Evolutionary conservation across 2,797 vertebrate genomes (phyloP).

Genomic region (Phrynocephalus guinanensis): DNA sequence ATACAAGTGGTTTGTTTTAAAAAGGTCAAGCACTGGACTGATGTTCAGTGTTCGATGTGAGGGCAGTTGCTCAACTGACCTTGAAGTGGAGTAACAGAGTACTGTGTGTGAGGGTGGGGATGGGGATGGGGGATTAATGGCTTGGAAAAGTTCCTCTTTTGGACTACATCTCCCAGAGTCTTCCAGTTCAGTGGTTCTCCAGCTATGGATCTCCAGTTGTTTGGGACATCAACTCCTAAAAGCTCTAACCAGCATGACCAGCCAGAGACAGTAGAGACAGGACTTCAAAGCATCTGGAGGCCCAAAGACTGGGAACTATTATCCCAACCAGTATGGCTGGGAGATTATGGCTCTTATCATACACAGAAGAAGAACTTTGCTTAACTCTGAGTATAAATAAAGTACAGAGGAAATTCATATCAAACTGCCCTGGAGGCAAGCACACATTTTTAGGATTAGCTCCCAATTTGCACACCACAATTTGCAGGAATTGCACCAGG

Average conservation of each 20-base stretch:
- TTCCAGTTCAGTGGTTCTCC: background rate
- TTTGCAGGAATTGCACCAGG: background rate
- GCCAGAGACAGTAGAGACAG: no score
- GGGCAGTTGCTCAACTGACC: no score
- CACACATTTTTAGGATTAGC: constrained; percentile 16
- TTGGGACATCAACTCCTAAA: background rate
- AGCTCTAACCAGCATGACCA: background rate
- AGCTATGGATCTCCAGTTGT: background rate
- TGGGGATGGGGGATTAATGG: no score
- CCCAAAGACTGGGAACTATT: background rate
- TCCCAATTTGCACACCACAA: background rate
- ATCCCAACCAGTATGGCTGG: background rate
- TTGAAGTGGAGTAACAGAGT: no score
- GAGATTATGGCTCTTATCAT: no score
- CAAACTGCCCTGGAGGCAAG: background rate
- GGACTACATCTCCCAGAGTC: no score
- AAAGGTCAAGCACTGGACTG: no score
- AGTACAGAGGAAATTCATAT: background rate
- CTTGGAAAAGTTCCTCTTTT: no score
- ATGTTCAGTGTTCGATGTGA: no score
- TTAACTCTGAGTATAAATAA: background rate
- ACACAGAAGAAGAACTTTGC: background rate
- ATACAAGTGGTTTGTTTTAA: no score
- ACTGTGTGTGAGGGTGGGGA: no score
- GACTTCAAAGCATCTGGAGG: no score